Evolutionary conservation across 2,888 invertebrate genomes (phyloP).

Genomic region (Watsonalla cultraria): DNA sequence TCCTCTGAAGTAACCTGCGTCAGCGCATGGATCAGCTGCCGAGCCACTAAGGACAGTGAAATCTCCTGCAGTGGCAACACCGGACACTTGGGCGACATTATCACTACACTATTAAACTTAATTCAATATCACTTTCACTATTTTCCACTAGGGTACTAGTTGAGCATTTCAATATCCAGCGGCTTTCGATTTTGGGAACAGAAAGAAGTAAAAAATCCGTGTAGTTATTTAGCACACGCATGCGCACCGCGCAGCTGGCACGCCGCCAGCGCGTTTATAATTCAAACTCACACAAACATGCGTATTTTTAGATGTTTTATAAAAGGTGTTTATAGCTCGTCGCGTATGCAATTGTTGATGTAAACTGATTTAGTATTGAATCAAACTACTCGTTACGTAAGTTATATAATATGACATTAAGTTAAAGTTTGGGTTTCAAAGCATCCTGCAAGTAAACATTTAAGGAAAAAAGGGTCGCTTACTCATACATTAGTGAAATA

Average conservation of each 20-base stretch:
- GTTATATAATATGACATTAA: no score
- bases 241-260: constrained; percentile 54
- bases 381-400: constrained; percentile 9
- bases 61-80: constrained; percentile 80
- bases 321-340: constrained; percentile 64
- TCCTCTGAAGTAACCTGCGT: constrained; percentile 80
- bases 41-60: constrained; percentile 79
- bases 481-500: background rate
- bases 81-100: constrained; percentile 82
- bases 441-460: no score
- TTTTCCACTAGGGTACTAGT: constrained; percentile 38
- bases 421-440: no score
- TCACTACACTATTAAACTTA: constrained; percentile 33
- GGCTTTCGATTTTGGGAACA: constrained; percentile 49
- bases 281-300: constrained; percentile 60
- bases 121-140: constrained; percentile 44
- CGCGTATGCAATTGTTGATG: constrained; percentile 46
- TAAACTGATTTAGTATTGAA: constrained; percentile 23
- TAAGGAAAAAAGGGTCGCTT: background rate
- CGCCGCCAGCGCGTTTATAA: constrained; percentile 65
- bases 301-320: constrained; percentile 72
- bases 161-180: constrained; percentile 54
- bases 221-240: constrained; percentile 63
- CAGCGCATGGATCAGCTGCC: constrained; percentile 80
- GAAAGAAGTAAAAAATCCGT: constrained; percentile 64